Evolutionary conservation across 2,888 invertebrate species (phyloP).

Genomic region (Ophraella communa): DNA sequence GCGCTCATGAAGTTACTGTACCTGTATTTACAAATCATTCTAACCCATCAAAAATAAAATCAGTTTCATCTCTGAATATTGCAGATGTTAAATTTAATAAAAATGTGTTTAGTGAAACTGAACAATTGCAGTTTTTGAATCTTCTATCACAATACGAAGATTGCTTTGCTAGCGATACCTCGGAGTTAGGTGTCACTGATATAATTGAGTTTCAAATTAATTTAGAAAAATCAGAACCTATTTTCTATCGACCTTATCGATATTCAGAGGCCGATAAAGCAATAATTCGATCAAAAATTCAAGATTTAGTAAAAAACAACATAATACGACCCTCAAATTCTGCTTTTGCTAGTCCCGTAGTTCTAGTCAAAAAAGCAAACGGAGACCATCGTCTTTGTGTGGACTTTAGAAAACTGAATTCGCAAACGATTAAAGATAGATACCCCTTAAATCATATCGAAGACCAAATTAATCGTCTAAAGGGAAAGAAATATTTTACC

Average conservation of each 20-base stretch:
- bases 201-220: constrained; percentile 1
- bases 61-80: neutral
- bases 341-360: too few relatives aligned
- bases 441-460: too few relatives aligned
- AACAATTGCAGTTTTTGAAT: neutral
- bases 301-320: neutral
- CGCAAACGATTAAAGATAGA: too few relatives aligned
- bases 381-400: too few relatives aligned
- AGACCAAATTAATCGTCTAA: too few relatives aligned
- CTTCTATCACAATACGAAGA: neutral
- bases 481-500: too few relatives aligned
- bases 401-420: too few relatives aligned
- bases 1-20: too few relatives aligned
- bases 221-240: neutral
- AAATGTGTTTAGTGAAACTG: neutral
- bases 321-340: too few relatives aligned
- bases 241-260: constrained; percentile 3
- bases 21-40: too few relatives aligned
- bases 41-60: too few relatives aligned
- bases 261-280: neutral
- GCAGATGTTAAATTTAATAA: neutral
- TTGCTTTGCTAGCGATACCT: neutral
- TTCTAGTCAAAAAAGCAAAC: too few relatives aligned
- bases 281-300: neutral
- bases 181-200: neutral